These are phyloP conservation scores for Rhyacophila brunnea DNA, from an alignment of 1,140 invertebrate species.

Conservation along the genomic window DNA sequence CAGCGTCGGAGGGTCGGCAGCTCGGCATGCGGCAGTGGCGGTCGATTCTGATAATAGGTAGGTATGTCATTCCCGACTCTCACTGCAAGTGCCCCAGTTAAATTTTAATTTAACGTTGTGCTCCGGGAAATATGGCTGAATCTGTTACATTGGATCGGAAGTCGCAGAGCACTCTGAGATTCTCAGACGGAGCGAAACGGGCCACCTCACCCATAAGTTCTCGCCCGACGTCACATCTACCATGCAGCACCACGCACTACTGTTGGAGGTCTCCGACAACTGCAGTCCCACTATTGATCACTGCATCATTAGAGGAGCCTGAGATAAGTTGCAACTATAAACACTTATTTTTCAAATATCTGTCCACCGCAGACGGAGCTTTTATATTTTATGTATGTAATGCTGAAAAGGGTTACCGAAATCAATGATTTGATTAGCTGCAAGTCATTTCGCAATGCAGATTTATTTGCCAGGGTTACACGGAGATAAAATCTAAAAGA, in stretches of 20 bases:
- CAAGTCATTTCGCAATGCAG: too few relatives aligned
- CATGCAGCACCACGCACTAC: constrained; percentile 93
- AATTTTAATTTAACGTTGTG: constrained; percentile 58
- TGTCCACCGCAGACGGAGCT: too few relatives aligned
- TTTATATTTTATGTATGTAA: too few relatives aligned
- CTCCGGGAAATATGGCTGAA: constrained; percentile 89
- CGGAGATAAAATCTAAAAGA: too few relatives aligned
- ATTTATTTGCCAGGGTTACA: too few relatives aligned
- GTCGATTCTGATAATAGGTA: constrained; percentile 85
- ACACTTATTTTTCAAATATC: too few relatives aligned
- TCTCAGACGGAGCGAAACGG: constrained; percentile 89
- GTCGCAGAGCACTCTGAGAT: constrained; percentile 92
- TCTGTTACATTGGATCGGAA: constrained; percentile 92
- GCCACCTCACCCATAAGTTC: constrained; percentile 95
- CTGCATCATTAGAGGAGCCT: constrained; percentile 93
- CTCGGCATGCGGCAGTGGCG: constrained; percentile 35
- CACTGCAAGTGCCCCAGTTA: too few relatives aligned
- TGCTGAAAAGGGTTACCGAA: too few relatives aligned
- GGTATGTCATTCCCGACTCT: too few relatives aligned
- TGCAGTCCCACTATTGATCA: constrained; percentile 95
- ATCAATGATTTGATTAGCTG: background rate
- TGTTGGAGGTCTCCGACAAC: constrained; percentile 95
- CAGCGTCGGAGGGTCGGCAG: constrained; percentile 36
- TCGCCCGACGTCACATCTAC: constrained; percentile 90
- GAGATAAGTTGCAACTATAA: constrained; percentile 65